Percentiles rank a stretch among this genome's conserved stretches.
phyloP scores from a whole-genome alignment of 2,888 invertebrate genomes.

The Cheilosia scutellata region DNA sequence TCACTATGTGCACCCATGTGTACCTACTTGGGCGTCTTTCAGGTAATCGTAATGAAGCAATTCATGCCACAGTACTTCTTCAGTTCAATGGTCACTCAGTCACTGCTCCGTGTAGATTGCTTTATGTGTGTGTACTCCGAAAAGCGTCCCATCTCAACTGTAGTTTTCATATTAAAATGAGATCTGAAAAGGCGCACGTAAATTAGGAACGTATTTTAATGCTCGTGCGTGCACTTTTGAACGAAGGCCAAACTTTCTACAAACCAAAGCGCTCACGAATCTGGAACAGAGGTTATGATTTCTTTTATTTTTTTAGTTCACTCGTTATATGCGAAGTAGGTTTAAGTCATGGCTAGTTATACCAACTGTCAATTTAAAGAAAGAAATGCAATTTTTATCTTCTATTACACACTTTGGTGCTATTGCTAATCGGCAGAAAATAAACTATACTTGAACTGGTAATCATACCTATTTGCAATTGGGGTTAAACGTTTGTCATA shows the following conservation, averaged over 20 bases:
- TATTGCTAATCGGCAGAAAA: neutral
- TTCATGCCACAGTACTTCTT: slow-evolving; percentile 26
- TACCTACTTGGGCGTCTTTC: slow-evolving; percentile 4
- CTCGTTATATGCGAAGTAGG: neutral
- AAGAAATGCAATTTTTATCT: slow-evolving; percentile 4
- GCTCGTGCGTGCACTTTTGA: slow-evolving; percentile 32
- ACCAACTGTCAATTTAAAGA: slow-evolving; percentile 1
- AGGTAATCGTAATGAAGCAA: slow-evolving; percentile 18
- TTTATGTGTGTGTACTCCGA: neutral
- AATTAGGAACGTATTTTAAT: slow-evolving; percentile 13
- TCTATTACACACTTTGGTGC: slow-evolving; percentile 5
- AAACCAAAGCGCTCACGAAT: neutral
- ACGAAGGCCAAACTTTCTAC: slow-evolving; percentile 39
- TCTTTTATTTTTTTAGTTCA: slow-evolving; percentile 31
- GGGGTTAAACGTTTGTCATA: neutral
- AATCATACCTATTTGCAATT: neutral
- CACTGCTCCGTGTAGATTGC: slow-evolving; percentile 1
- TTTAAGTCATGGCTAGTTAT: slow-evolving; percentile 4
- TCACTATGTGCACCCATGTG: neutral
- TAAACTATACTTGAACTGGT: neutral
- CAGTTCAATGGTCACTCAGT: slow-evolving; percentile 49
- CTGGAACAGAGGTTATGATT: slow-evolving; percentile 33
- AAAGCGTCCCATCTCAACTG: slow-evolving; percentile 6
- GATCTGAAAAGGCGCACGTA: slow-evolving; percentile 22
- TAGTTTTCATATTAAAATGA: slow-evolving; percentile 21